Evolutionary conservation across 2,797 vertebrate genomes (phyloP).

Genomic region (Uromys caudimaculatus): DNA sequence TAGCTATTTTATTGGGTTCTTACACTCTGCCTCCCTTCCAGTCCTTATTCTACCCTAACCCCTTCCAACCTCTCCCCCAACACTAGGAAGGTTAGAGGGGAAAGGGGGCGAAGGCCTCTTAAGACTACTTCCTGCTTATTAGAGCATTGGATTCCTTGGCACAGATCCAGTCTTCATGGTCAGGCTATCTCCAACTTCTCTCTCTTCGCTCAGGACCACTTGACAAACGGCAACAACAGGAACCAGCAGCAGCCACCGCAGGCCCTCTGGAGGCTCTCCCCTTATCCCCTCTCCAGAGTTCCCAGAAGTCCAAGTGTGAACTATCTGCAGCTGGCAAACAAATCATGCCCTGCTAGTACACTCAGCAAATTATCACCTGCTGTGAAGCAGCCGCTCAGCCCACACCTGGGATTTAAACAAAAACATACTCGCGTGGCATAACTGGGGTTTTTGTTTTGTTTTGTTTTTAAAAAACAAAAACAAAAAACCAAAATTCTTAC

Average conservation of each 20-base stretch:
- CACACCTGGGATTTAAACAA: neutral
- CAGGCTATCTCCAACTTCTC: neutral
- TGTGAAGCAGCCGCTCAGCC: neutral
- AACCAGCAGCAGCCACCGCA: neutral
- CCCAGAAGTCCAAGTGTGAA: neutral
- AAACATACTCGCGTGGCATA: neutral
- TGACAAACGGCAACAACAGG: neutral
- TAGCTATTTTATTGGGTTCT: neutral
- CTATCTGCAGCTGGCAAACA: neutral
- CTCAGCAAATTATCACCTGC: neutral
- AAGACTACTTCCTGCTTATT: neutral
- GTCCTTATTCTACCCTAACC: neutral
- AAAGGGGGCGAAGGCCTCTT: neutral
- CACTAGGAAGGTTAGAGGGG: neutral
- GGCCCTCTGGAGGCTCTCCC: neutral
- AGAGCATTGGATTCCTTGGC: neutral
- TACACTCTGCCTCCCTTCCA: neutral
- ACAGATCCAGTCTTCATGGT: neutral
- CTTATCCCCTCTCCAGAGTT: neutral
- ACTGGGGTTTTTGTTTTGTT: neutral
- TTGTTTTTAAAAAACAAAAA: neutral
- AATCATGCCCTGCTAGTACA: neutral
- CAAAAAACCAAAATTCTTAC: neutral
- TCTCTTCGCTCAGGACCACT: neutral
- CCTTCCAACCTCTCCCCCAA: neutral